Evolutionary conservation across 2,888 invertebrate genomes (phyloP).

Genomic region (Caradrina clavipalpis): DNA sequence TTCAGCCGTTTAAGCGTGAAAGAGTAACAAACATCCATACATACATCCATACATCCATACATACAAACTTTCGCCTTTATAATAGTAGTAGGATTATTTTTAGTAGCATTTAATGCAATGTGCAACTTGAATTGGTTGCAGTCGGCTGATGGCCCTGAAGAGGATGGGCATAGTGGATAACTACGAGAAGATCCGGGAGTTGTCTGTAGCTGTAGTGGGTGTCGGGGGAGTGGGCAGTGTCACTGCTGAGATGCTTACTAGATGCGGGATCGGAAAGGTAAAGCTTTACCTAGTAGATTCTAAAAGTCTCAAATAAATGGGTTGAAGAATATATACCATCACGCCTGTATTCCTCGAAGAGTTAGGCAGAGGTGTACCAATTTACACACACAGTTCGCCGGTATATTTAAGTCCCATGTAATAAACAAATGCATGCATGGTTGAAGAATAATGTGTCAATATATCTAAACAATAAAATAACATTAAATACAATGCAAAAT

Average conservation of each 20-base stretch:
- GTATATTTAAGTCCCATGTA: too few species aligned
- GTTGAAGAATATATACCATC: neutral
- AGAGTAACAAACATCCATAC: too few species aligned
- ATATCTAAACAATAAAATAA: neutral
- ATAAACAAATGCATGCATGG: too few species aligned
- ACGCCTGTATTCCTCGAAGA: too few species aligned
- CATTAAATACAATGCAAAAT: neutral
- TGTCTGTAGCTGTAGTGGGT: conserved; percentile 98
- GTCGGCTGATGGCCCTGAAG: conserved; percentile 99
- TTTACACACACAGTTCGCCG: too few species aligned
- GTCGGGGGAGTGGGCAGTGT: conserved; percentile 99
- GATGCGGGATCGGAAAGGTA: conserved; percentile 99
- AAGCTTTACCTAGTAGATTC: neutral
- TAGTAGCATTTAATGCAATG: neutral
- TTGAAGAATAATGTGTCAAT: neutral
- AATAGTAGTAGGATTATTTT: too few species aligned
- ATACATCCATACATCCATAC: too few species aligned
- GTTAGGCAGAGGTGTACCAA: too few species aligned
- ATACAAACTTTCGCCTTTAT: too few species aligned
- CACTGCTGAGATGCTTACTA: conserved; percentile 99
- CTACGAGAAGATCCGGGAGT: conserved; percentile 97
- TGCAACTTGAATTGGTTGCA: conserved; percentile 78
- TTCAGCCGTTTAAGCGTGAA: too few species aligned
- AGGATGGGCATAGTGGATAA: conserved; percentile 99
- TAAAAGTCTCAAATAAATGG: neutral